A percentile compares a stretch with the other conserved stretches of the same genome.
These are phyloP conservation scores for Synergus japonicus DNA, from an alignment of 2,888 invertebrate species.

Conservation along the genomic window DNA sequence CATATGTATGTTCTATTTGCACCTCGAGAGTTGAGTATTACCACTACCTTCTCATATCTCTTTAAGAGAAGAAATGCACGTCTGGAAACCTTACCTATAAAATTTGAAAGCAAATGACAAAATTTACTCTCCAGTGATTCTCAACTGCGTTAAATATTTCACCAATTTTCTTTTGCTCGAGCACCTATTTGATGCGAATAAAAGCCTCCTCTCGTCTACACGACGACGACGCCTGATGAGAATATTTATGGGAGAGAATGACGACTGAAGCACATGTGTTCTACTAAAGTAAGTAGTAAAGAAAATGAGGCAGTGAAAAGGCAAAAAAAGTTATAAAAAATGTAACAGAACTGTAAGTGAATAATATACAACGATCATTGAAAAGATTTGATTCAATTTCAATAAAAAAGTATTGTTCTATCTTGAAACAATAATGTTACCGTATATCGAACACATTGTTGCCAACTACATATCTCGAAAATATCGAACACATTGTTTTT, in stretches of 20 bases:
- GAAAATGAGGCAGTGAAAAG: background rate
- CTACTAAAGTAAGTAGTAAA: background rate
- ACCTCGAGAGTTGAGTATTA: slow-evolving; percentile 13
- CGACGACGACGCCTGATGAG: background rate
- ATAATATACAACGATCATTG: background rate
- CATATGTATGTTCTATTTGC: slow-evolving; percentile 17
- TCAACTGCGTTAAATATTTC: slow-evolving; percentile 14
- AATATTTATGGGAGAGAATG: slow-evolving; percentile 3
- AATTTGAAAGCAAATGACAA: slow-evolving; percentile 35
- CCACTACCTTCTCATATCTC: background rate
- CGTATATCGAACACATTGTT: too few relatives aligned
- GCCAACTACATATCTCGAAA: too few relatives aligned
- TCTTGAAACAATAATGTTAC: too few relatives aligned
- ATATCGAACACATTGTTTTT: too few relatives aligned
- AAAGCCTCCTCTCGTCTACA: background rate
- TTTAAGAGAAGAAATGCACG: slow-evolving; percentile 18
- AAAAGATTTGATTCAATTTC: background rate
- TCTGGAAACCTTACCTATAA: slow-evolving; percentile 17
- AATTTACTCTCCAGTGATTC: slow-evolving; percentile 29
- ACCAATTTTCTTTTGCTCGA: slow-evolving; percentile 30
- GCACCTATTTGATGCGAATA: slow-evolving; percentile 17
- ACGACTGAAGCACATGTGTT: background rate
- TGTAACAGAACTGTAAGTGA: background rate
- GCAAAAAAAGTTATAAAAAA: background rate
- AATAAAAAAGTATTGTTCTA: background rate